Conservation (phyloP, 2,888 invertebrate species). For the Drosophila subquinaria region DNA sequence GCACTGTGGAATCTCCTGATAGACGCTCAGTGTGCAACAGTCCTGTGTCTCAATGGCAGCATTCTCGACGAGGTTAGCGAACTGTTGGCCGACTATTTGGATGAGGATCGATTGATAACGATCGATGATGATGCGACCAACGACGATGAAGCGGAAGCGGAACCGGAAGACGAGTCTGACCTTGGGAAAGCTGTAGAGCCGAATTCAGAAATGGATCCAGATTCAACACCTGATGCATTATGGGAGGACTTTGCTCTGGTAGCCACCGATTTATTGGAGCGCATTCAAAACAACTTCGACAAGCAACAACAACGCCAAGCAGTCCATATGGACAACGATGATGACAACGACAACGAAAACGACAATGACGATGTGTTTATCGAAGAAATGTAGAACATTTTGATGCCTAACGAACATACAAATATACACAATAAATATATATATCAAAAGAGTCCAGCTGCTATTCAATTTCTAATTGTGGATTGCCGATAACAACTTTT, state of each 20-base stretch:
- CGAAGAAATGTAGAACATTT: constrained; percentile 72
- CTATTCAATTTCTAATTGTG: not conserved
- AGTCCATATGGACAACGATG: constrained; percentile 49
- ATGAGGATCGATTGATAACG: constrained; percentile 86
- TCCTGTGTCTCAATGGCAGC: constrained; percentile 75
- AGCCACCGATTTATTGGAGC: constrained; percentile 90
- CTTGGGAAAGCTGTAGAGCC: not conserved
- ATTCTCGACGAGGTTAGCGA: constrained; percentile 87
- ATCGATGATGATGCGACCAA: constrained; percentile 1
- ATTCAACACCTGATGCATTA: constrained; percentile 73
- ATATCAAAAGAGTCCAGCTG: not conserved
- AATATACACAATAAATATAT: constrained; percentile 11
- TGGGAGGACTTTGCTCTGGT: constrained; percentile 93
- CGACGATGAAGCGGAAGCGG: constrained; percentile 36
- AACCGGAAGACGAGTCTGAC: constrained; percentile 10
- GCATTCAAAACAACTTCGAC: constrained; percentile 83
- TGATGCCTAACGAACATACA: constrained; percentile 14
- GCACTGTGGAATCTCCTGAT: constrained; percentile 90
- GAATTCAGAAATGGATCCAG: not conserved
- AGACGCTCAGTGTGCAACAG: constrained; percentile 83
- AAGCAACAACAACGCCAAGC: constrained; percentile 49
- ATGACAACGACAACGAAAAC: constrained; percentile 51
- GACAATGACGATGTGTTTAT: constrained; percentile 79
- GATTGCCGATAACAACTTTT: not conserved
- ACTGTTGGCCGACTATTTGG: constrained; percentile 87